These are phyloP conservation scores for Ephydatia muelleri DNA, from an alignment of 37 sponge, comb jelly and placozoan species.

Conservation along the genomic window DNA sequence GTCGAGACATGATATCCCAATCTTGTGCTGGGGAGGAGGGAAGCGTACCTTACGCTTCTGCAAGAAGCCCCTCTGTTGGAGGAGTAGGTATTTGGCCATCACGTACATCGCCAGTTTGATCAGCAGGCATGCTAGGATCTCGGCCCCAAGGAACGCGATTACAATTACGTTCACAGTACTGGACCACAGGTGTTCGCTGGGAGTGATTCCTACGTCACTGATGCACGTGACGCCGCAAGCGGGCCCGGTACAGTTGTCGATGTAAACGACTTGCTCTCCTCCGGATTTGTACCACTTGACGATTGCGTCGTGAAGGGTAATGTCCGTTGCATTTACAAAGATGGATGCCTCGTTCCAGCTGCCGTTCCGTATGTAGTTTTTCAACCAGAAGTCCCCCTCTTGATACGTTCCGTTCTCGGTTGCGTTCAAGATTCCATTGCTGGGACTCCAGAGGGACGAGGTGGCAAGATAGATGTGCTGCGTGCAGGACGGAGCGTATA, in stretches of 20 bases:
- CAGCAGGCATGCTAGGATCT: conserved; percentile 28
- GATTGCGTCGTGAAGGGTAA: conserved; percentile 30
- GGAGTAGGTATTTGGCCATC: conserved; percentile 55
- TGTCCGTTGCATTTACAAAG: not conserved
- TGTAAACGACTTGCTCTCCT: not conserved
- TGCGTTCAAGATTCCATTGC: conserved; percentile 14
- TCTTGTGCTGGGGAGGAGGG: conserved; percentile 29
- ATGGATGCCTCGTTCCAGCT: conserved; percentile 40
- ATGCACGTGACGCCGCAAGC: conserved; percentile 42
- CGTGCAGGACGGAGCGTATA: conserved; percentile 70
- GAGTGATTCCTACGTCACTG: conserved; percentile 7
- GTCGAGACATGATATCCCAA: conserved; percentile 46
- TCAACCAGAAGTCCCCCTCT: conserved; percentile 18
- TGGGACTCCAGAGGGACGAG: conserved; percentile 37
- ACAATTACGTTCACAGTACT: conserved; percentile 3
- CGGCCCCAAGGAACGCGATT: conserved; percentile 15
- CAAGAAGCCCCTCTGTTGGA: conserved; percentile 32
- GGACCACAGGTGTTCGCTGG: not conserved
- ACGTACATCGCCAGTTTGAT: conserved; percentile 37
- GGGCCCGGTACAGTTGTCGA: conserved; percentile 48
- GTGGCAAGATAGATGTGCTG: conserved; percentile 77
- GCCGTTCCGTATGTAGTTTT: conserved; percentile 36
- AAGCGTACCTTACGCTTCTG: conserved; percentile 1
- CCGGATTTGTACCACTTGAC: conserved; percentile 30
- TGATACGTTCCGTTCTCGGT: not conserved